Percentiles rank a stretch among this genome's conserved stretches.
These are phyloP conservation scores for Cancer borealis DNA, from an alignment of 2,888 invertebrate genomes.

Conservation along the genomic window DNA sequence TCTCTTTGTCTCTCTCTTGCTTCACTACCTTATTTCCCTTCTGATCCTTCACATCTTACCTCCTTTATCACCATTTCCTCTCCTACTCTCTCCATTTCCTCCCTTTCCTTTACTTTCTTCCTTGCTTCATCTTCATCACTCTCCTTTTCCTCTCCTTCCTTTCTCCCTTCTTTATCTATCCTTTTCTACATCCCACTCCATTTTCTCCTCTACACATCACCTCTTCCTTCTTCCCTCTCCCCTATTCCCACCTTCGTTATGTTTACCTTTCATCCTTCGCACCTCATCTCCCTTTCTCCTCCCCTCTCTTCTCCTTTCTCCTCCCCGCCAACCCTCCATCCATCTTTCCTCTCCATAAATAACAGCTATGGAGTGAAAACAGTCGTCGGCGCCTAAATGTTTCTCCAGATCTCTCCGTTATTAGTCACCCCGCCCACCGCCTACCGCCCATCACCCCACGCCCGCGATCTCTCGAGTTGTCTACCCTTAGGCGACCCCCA, in stretches of 20 bases:
- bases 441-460: background rate
- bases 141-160: too few relatives aligned
- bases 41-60: too few relatives aligned
- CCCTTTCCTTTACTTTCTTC: too few relatives aligned
- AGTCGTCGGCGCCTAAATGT: background rate
- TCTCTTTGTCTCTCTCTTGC: background rate
- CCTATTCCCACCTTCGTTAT: too few relatives aligned
- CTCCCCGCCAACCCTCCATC: background rate
- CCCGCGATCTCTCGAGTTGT: background rate
- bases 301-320: background rate
- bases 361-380: background rate
- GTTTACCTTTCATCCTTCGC: too few relatives aligned
- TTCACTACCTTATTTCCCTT: background rate
- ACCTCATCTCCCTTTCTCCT: background rate
- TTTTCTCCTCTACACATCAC: too few relatives aligned
- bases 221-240: background rate
- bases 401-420: slow-evolving; percentile 1
- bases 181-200: too few relatives aligned
- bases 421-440: background rate
- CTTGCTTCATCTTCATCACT: too few relatives aligned
- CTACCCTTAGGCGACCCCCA: background rate
- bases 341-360: background rate
- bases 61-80: too few relatives aligned
- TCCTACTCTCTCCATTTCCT: too few relatives aligned
- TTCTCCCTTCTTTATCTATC: too few relatives aligned